Percentiles rank a stretch among this genome's conserved stretches.
These are phyloP conservation scores for Colistium nudipinnis DNA, from an alignment of 2,113 vertebrate species.

Conservation along the genomic window DNA sequence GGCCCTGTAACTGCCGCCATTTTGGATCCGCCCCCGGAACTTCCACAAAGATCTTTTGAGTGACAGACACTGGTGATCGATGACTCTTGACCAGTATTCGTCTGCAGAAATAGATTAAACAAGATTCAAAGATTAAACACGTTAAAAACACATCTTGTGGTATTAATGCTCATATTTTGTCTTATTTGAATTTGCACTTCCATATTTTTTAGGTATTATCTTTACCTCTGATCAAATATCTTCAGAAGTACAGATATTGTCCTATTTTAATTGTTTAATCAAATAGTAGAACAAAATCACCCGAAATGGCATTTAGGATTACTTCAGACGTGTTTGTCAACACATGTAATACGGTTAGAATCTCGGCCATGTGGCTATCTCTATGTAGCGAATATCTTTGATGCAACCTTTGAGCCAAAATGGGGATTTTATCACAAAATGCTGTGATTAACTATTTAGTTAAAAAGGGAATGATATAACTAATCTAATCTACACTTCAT, in stretches of 20 bases:
- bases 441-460: slow-evolving; percentile 8
- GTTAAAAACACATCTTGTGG: too few species aligned
- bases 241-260: background rate
- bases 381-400: slow-evolving; percentile 25
- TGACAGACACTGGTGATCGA: background rate
- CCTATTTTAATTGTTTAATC: background rate
- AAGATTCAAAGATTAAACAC: too few species aligned
- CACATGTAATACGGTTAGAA: too few species aligned
- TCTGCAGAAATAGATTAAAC: too few species aligned
- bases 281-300: background rate
- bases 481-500: background rate
- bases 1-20: slow-evolving; percentile 62
- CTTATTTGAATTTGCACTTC: too few species aligned
- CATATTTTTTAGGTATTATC: too few species aligned
- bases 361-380: background rate
- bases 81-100: background rate
- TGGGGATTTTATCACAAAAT: slow-evolving; percentile 25
- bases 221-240: too few species aligned
- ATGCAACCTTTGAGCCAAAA: slow-evolving; percentile 66
- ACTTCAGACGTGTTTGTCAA: background rate
- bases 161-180: too few species aligned
- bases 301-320: background rate
- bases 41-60: slow-evolving; percentile 28
- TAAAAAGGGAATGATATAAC: background rate
- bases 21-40: slow-evolving; percentile 63